A percentile compares a stretch with the other conserved stretches of the same genome.
Evolutionary conservation across 2,888 invertebrate species (phyloP).

Genomic region (Tipula unca): DNA sequence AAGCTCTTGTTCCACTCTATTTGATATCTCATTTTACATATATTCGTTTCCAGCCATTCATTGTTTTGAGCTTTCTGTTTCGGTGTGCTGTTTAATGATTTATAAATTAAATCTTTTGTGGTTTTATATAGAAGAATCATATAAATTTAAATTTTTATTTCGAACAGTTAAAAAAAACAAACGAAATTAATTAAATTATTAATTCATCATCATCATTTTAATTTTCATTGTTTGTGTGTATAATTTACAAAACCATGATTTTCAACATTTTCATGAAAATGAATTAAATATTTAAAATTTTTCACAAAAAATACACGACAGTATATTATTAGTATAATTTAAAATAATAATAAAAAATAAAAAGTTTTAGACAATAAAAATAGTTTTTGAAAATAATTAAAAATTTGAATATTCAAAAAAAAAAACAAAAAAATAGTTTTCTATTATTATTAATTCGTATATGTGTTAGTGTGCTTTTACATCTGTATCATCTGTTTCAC

Average conservation of each 20-base stretch:
- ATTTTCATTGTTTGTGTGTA: neutral
- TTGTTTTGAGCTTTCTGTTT: neutral
- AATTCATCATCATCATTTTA: neutral
- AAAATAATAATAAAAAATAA: neutral
- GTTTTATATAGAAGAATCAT: neutral
- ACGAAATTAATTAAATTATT: neutral
- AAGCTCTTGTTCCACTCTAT: neutral
- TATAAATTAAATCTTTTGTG: neutral
- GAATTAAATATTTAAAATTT: neutral
- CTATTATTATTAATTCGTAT: neutral
- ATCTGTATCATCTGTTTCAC: neutral
- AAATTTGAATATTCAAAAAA: neutral
- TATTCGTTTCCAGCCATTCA: neutral
- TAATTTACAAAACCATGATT: neutral
- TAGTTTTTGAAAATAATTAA: neutral
- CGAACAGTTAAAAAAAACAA: neutral
- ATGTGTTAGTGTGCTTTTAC: neutral
- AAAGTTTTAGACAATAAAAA: neutral
- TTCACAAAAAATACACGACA: neutral
- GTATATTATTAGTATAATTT: neutral
- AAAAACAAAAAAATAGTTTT: neutral
- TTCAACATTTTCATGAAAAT: neutral
- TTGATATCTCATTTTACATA: neutral
- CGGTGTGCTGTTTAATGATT: neutral
- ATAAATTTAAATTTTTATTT: neutral